A percentile compares a stretch with the other conserved stretches of the same genome.
Conservation (phyloP, 2,797 vertebrate species). For the Trachops cirrhosus region DNA sequence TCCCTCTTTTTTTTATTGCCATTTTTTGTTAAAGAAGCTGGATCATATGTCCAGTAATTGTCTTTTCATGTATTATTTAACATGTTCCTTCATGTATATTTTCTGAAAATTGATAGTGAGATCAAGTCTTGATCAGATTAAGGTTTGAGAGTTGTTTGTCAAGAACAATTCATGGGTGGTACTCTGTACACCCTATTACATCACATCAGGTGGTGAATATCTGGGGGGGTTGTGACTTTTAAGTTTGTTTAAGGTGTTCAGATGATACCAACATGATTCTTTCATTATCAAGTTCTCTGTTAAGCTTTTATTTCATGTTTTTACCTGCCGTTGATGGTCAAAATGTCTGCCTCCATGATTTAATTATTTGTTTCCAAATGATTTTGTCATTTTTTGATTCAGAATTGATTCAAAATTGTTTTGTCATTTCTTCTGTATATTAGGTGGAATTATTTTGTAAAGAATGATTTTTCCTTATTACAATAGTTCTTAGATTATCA, state of each 20-base stretch:
- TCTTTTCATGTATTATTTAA: constrained; percentile 24
- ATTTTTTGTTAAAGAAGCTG: constrained; percentile 28
- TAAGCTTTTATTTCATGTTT: constrained; percentile 4
- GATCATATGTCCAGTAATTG: background rate
- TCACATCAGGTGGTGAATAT: background rate
- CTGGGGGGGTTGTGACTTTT: background rate
- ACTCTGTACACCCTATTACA: background rate
- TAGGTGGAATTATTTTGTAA: background rate
- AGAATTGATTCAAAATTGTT: background rate
- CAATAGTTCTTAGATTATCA: background rate
- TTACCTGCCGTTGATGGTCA: background rate
- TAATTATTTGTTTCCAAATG: background rate
- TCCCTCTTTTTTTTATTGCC: background rate
- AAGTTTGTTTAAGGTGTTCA: background rate
- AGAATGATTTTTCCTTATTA: background rate
- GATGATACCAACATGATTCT: background rate
- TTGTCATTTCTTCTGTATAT: background rate
- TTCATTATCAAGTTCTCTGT: background rate
- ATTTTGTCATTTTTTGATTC: background rate
- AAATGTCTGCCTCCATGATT: background rate
- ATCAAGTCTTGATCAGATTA: constrained; percentile 6
- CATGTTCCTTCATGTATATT: background rate
- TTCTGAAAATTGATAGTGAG: constrained; percentile 43
- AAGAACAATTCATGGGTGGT: background rate
- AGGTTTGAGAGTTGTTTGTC: constrained; percentile 15